phyloP scores from a whole-genome alignment of 2,888 invertebrate species.

The Saturnia pavonia region DNA sequence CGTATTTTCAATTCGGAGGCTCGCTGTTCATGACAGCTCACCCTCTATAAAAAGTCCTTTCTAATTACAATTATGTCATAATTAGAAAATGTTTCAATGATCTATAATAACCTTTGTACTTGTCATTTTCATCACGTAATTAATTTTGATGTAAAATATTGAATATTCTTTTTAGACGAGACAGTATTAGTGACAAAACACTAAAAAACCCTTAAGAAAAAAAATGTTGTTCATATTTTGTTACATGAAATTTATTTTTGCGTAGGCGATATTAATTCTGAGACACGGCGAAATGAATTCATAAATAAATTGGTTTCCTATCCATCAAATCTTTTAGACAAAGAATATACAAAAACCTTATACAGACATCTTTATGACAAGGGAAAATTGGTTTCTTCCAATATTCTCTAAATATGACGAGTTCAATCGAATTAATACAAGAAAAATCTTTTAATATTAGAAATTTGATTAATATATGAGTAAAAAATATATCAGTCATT shows the following conservation, averaged over 20 bases:
- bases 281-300: conserved; percentile 6
- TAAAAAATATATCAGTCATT: background rate
- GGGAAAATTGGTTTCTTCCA: background rate
- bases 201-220: background rate
- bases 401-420: background rate
- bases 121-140: too few relatives aligned
- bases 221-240: background rate
- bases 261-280: background rate
- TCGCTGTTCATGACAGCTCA: too few relatives aligned
- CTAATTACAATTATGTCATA: too few relatives aligned
- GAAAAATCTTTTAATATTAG: background rate
- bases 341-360: conserved; percentile 6
- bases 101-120: too few relatives aligned
- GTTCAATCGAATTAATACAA: background rate
- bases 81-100: too few relatives aligned
- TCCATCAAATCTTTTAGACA: conserved; percentile 12
- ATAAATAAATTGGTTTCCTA: conserved; percentile 13
- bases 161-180: too few relatives aligned
- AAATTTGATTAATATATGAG: background rate
- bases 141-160: too few relatives aligned
- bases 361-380: background rate
- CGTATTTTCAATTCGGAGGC: too few relatives aligned
- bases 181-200: too few relatives aligned
- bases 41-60: too few relatives aligned
- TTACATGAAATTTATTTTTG: background rate